Conservation (phyloP, 2,888 invertebrate species). For the Lycia hirtaria region DNA sequence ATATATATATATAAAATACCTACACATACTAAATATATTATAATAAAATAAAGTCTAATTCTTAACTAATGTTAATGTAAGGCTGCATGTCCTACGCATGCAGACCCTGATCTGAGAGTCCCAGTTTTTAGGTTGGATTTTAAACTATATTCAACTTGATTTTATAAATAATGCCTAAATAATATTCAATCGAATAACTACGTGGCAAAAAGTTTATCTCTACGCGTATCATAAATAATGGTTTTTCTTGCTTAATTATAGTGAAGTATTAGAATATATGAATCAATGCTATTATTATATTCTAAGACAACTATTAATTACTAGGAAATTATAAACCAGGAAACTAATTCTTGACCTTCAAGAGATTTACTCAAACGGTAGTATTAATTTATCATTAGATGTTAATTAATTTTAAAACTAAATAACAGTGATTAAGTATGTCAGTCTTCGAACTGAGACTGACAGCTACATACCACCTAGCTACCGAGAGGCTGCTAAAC, state of each 20-base stretch:
- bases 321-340: conserved; percentile 3
- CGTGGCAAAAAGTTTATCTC: no score
- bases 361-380: not conserved
- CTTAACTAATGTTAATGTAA: no score
- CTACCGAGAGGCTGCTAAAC: conserved; percentile 70
- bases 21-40: no score
- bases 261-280: not conserved
- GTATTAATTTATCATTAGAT: conserved; percentile 6
- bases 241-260: not conserved
- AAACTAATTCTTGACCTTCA: not conserved
- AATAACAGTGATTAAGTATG: conserved; percentile 17
- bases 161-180: no score
- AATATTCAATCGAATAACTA: no score
- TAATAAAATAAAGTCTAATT: no score
- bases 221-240: not conserved
- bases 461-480: conserved; percentile 60
- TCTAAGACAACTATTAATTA: not conserved
- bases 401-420: conserved; percentile 20
- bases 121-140: no score
- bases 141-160: no score
- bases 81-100: no score
- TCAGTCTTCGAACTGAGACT: conserved; percentile 1
- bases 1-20: no score
- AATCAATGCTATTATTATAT: not conserved
- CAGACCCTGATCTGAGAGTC: no score